Conservation (phyloP, 30 jellyfish, hydroid and myxozoan species). For the Cassiopea andromeda region DNA sequence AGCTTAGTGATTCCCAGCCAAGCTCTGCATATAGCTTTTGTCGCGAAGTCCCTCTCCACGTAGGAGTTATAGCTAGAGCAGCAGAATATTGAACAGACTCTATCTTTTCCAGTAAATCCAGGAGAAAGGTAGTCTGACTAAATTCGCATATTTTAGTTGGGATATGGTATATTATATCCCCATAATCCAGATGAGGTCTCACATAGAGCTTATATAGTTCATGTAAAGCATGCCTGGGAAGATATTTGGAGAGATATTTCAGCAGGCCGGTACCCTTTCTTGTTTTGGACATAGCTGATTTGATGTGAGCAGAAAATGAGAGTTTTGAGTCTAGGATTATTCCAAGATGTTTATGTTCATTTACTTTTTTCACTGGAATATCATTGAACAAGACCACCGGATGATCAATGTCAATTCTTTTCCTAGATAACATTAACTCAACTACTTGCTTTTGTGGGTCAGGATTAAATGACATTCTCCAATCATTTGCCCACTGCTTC, state of each 20-base stretch:
- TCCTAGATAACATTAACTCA: conserved; percentile 54
- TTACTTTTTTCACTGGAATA: conserved; percentile 41
- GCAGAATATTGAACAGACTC: conserved; percentile 36
- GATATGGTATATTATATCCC: conserved; percentile 21
- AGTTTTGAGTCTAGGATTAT: conserved; percentile 60
- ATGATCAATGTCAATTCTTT: conserved; percentile 44
- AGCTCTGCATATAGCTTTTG: conserved; percentile 54
- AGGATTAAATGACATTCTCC: conserved; percentile 80
- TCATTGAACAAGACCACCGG: conserved; percentile 58
- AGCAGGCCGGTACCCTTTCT: conserved; percentile 40
- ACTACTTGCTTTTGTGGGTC: conserved; percentile 81
- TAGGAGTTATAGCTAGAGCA: conserved; percentile 56
- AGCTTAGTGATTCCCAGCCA: conserved; percentile 66
- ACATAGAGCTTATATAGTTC: conserved; percentile 44
- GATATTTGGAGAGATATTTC: conserved; percentile 34
- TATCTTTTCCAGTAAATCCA: conserved; percentile 24
- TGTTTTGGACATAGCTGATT: conserved; percentile 57
- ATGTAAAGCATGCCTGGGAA: conserved; percentile 35
- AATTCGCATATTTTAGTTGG: conserved; percentile 39
- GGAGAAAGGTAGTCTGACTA: conserved; percentile 15
- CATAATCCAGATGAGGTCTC: conserved; percentile 47
- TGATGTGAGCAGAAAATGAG: conserved; percentile 47
- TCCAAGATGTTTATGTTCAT: conserved; percentile 68
- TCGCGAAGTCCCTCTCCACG: conserved; percentile 67
- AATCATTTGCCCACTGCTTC: conserved; percentile 77